These are phyloP conservation scores for Dryomyza anilis DNA, from an alignment of 2,888 invertebrate species.

Conservation along the genomic window DNA sequence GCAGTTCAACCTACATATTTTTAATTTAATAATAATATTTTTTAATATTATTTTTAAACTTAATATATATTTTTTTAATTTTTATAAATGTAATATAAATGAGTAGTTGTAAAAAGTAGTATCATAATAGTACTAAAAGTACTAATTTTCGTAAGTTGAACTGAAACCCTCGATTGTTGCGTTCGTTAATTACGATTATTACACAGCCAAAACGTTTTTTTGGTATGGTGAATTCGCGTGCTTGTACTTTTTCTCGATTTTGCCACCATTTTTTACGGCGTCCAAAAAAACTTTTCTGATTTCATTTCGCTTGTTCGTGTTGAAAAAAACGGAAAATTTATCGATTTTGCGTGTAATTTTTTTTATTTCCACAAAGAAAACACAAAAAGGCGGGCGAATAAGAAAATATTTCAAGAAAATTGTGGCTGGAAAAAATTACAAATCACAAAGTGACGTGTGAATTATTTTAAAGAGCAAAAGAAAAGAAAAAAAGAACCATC, in stretches of 20 bases:
- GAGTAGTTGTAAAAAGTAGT: too few species aligned
- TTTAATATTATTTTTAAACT: too few species aligned
- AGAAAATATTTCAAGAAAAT: not conserved
- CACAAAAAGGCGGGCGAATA: conserved; percentile 31
- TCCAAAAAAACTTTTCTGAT: not conserved
- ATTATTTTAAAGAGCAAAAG: not conserved
- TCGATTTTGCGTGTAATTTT: conserved; percentile 33
- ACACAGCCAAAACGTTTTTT: not conserved
- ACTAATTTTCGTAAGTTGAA: too few species aligned
- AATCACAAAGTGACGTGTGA: not conserved
- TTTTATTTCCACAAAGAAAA: conserved; percentile 8
- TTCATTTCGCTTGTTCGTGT: conserved; percentile 17
- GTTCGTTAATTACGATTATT: not conserved
- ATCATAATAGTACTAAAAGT: too few species aligned
- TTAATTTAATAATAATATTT: too few species aligned
- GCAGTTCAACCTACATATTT: too few species aligned
- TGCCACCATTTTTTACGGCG: conserved; percentile 25
- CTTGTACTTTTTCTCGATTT: not conserved
- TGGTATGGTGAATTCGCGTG: not conserved
- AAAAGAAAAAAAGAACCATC: conserved; percentile 21
- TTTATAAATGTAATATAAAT: too few species aligned
- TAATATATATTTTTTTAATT: too few species aligned
- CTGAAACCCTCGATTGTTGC: not conserved
- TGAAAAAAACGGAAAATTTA: conserved; percentile 32
- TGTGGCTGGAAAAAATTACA: not conserved